A percentile compares a stretch with the other conserved stretches of the same genome.
Evolutionary conservation across 2,888 invertebrate genomes (phyloP).

Genomic region (Yponomeuta malinellus): DNA sequence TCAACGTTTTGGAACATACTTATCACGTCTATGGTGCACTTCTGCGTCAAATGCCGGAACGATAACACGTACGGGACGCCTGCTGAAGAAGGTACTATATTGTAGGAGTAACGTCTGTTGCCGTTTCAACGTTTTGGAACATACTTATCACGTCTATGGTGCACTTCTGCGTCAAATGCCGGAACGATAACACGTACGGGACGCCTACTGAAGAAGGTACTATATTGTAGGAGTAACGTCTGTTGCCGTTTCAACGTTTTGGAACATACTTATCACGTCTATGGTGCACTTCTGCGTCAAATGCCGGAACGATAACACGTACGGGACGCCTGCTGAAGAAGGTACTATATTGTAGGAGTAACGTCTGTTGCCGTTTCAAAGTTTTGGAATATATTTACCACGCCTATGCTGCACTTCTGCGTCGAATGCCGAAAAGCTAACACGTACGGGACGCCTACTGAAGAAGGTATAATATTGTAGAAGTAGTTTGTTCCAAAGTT

Average conservation of each 20-base stretch:
- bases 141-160: constrained; percentile 75
- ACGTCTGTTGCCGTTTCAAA: no score
- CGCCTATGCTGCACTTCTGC: constrained; percentile 40
- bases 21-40: constrained; percentile 97
- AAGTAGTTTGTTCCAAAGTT: no score
- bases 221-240: neutral
- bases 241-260: no score
- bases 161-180: constrained; percentile 93
- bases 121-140: no score
- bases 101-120: no score
- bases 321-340: constrained; percentile 87
- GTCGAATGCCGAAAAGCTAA: constrained; percentile 82
- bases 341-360: constrained; percentile 39
- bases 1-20: constrained; percentile 66
- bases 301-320: constrained; percentile 86
- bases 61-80: constrained; percentile 86
- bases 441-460: constrained; percentile 85
- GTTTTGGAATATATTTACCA: constrained; percentile 42
- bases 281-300: constrained; percentile 95
- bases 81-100: constrained; percentile 78
- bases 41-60: constrained; percentile 91
- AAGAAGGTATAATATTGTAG: constrained; percentile 70
- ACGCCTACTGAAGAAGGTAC: constrained; percentile 83
- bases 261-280: constrained; percentile 90
- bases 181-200: constrained; percentile 88